Percentiles rank a stretch among this genome's conserved stretches.
These are phyloP conservation scores for Scomber scombrus DNA, from an alignment of 2,113 vertebrate genomes.

Conservation along the genomic window DNA sequence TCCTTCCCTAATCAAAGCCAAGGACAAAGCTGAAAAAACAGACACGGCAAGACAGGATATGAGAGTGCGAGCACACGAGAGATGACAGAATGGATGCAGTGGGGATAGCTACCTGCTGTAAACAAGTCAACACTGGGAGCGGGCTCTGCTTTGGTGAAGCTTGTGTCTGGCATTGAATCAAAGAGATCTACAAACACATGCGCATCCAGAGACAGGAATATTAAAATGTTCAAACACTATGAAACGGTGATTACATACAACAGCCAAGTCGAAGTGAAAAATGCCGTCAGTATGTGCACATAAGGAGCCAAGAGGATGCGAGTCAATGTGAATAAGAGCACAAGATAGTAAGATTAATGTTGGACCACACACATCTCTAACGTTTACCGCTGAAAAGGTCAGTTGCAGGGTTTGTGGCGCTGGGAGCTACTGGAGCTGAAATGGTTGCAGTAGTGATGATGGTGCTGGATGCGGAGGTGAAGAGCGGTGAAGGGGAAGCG, in stretches of 20 bases:
- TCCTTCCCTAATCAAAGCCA: slow-evolving; percentile 50
- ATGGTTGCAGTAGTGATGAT: slow-evolving; percentile 91
- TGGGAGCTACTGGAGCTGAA: slow-evolving; percentile 87
- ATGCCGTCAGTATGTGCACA: slow-evolving; percentile 30
- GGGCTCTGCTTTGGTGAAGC: slow-evolving; percentile 86
- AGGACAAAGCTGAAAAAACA: slow-evolving; percentile 59
- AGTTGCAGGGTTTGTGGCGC: slow-evolving; percentile 87
- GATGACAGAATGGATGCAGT: slow-evolving; percentile 21
- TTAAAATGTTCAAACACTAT: slow-evolving; percentile 33
- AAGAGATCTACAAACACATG: slow-evolving; percentile 95
- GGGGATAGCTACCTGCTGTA: slow-evolving; percentile 89
- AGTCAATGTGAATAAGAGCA: slow-evolving; percentile 11
- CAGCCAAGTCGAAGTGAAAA: slow-evolving; percentile 33
- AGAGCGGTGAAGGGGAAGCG: slow-evolving; percentile 69
- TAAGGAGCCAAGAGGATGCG: slow-evolving; percentile 25
- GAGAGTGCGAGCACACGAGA: slow-evolving; percentile 39
- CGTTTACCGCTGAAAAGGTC: slow-evolving; percentile 98
- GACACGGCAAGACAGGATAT: slow-evolving; percentile 50
- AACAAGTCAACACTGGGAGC: slow-evolving; percentile 94
- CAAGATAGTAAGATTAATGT: slow-evolving; percentile 12
- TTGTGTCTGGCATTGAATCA: slow-evolving; percentile 90
- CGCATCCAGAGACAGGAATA: slow-evolving; percentile 83
- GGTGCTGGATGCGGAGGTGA: slow-evolving; percentile 69
- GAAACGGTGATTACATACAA: slow-evolving; percentile 16
- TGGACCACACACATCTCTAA: slow-evolving; percentile 58